These are phyloP conservation scores for Dasysyrphus tricinctus DNA, from an alignment of 2,888 invertebrate genomes.

Conservation along the genomic window DNA sequence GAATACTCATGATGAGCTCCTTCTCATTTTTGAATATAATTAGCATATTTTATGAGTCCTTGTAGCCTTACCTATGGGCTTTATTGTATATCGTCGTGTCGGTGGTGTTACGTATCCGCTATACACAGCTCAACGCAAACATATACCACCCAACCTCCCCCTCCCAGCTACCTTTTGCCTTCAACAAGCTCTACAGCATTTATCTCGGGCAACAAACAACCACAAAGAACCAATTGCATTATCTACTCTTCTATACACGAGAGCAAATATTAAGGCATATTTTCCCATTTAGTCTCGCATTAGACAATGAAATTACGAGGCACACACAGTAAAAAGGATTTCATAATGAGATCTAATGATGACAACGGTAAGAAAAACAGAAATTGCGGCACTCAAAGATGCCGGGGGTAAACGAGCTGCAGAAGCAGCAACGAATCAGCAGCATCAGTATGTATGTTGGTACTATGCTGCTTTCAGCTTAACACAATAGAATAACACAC, in stretches of 20 bases:
- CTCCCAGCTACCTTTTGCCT: neutral
- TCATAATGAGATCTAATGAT: constrained; percentile 77
- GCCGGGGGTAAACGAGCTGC: constrained; percentile 1
- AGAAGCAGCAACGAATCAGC: neutral
- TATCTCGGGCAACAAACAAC: constrained; percentile 64
- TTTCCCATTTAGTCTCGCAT: constrained; percentile 69
- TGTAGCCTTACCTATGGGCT: constrained; percentile 49
- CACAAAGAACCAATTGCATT: constrained; percentile 67
- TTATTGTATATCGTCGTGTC: constrained; percentile 14
- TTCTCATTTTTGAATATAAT: constrained; percentile 62
- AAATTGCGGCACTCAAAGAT: constrained; percentile 58
- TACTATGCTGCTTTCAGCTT: neutral
- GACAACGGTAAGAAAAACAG: constrained; percentile 74
- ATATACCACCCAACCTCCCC: neutral
- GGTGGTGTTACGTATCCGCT: constrained; percentile 12
- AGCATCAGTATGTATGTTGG: neutral
- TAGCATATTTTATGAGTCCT: constrained; percentile 62
- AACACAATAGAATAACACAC: constrained; percentile 46
- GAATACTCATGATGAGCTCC: constrained; percentile 60
- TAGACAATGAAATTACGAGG: constrained; percentile 71
- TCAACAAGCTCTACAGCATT: constrained; percentile 4
- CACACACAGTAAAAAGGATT: constrained; percentile 73
- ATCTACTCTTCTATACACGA: constrained; percentile 52
- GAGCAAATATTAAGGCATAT: constrained; percentile 69
- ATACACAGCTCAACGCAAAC: constrained; percentile 18